Evolutionary conservation across 2,113 vertebrate genomes (phyloP).

Genomic region (Pachycephala philippinensis): DNA sequence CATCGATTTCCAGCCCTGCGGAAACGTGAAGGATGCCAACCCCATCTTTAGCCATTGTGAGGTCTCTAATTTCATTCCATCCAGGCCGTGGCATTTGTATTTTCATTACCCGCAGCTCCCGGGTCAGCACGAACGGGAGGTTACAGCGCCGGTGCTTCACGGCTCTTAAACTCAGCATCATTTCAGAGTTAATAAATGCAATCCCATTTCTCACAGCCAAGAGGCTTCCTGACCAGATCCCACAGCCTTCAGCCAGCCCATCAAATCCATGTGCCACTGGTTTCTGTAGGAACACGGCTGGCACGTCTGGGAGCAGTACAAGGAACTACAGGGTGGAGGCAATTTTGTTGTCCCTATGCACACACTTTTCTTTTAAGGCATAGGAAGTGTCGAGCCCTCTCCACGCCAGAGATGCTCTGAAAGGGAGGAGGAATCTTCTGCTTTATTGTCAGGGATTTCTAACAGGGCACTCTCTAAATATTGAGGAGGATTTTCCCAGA

Average conservation of each 20-base stretch:
- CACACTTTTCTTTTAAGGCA: not conserved
- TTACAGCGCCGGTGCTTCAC: rapidly evolving
- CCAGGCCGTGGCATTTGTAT: not conserved
- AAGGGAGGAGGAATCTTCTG: not conserved
- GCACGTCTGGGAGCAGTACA: rapidly evolving
- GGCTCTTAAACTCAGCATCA: not conserved
- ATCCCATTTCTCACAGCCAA: not conserved
- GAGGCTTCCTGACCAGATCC: not conserved
- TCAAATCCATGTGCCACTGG: not conserved
- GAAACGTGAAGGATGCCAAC: not conserved
- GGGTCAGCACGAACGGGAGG: not conserved
- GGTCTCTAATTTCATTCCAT: not conserved
- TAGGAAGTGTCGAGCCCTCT: not conserved
- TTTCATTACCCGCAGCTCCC: not conserved
- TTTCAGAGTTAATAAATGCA: not conserved
- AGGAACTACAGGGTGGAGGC: not conserved
- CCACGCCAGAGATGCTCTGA: not conserved
- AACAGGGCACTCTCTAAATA: not conserved
- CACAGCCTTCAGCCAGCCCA: not conserved
- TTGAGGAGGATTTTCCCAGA: not conserved
- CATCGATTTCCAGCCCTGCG: not conserved
- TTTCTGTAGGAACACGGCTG: not conserved
- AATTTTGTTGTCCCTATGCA: not conserved
- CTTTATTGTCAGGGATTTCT: not conserved
- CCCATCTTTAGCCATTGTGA: not conserved